phyloP scores from a whole-genome alignment of 2,113 vertebrate species.

The Ovis canadensis region DNA sequence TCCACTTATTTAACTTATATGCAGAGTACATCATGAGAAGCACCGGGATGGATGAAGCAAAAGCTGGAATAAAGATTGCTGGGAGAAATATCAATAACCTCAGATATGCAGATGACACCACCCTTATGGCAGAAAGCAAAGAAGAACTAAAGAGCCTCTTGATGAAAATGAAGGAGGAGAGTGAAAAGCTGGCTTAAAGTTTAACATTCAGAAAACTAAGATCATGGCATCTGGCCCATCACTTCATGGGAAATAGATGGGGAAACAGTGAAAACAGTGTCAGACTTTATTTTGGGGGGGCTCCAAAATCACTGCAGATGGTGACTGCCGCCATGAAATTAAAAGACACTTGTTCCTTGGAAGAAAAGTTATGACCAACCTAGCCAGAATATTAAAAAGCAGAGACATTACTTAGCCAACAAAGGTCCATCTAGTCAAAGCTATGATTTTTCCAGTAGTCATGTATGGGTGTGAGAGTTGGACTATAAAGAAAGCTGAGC shows the following conservation, averaged over 20 bases:
- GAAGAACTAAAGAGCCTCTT: neutral
- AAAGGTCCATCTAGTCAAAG: neutral
- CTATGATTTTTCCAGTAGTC: neutral
- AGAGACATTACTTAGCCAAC: neutral
- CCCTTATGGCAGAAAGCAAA: neutral
- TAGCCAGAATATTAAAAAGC: neutral
- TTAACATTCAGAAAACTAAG: neutral
- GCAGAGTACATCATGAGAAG: neutral
- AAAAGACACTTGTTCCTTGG: neutral
- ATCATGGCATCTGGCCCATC: neutral
- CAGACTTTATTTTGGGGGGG: fast-evolving
- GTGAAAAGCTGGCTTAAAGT: neutral
- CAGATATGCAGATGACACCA: neutral
- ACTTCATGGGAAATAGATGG: neutral
- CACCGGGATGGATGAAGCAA: fast-evolving
- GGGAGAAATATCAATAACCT: neutral
- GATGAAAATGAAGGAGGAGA: neutral
- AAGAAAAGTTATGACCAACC: neutral
- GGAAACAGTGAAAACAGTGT: neutral
- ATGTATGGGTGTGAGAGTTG: neutral
- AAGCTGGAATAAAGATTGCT: neutral
- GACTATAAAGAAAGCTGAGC: neutral
- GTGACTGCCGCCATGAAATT: neutral
- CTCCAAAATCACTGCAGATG: neutral
- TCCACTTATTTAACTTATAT: neutral